Percentiles rank a stretch among this genome's conserved stretches.
Conservation (phyloP, 1,140 invertebrate genomes). For the Nomia melanderi region DNA sequence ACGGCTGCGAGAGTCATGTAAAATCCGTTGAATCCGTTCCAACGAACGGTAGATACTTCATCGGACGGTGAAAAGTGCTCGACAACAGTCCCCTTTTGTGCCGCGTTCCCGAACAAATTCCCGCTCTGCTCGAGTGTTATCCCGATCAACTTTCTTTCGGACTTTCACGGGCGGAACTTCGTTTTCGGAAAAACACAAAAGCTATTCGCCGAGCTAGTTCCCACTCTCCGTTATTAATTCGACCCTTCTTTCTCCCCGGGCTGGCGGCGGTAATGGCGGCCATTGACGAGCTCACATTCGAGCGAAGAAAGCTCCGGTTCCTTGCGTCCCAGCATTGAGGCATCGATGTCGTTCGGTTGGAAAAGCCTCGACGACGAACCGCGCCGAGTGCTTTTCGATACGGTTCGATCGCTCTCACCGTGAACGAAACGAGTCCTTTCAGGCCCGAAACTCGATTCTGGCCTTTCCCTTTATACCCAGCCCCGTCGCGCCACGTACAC, state of each 20-base stretch:
- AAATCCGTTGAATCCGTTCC: too few relatives aligned
- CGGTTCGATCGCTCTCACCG: slow-evolving; percentile 43
- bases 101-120: background rate
- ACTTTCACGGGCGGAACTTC: background rate
- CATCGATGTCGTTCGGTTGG: slow-evolving; percentile 39
- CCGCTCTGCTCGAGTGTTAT: background rate
- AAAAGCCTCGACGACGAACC: slow-evolving; percentile 32
- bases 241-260: slow-evolving; percentile 1
- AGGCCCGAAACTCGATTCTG: slow-evolving; percentile 43
- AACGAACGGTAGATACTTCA: too few relatives aligned
- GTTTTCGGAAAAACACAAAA: slow-evolving; percentile 35
- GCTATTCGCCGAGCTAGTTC: slow-evolving; percentile 2
- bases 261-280: background rate
- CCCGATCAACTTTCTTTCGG: background rate
- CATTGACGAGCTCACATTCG: slow-evolving; percentile 17
- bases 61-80: too few relatives aligned
- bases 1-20: too few relatives aligned
- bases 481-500: background rate
- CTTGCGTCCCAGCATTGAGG: slow-evolving; percentile 39
- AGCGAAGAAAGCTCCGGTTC: slow-evolving; percentile 22
- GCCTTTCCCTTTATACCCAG: slow-evolving; percentile 11
- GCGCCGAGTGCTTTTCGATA: slow-evolving; percentile 61
- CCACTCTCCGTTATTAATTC: slow-evolving; percentile 35
- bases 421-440: slow-evolving; percentile 52
- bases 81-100: background rate